Evolutionary conservation across 2,888 invertebrate species (phyloP).

Genomic region (Dryocosmus kuriphilus): DNA sequence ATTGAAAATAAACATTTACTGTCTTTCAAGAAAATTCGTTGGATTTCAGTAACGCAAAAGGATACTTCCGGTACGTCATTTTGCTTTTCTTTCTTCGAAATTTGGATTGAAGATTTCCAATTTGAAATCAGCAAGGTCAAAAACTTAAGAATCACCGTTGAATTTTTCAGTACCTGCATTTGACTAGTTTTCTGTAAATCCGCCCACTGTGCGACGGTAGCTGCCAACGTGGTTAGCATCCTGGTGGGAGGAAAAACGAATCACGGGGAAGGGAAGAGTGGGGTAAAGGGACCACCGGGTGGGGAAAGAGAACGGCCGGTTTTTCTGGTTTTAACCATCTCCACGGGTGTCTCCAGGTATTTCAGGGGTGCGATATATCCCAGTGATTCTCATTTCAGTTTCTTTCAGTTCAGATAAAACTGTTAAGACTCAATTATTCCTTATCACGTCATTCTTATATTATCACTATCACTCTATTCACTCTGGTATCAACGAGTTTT

Average conservation of each 20-base stretch:
- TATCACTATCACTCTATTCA: not conserved
- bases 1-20: too few species aligned
- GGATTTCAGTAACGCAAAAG: too few species aligned
- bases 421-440: not conserved
- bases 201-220: too few species aligned
- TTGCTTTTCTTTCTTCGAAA: too few species aligned
- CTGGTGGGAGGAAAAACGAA: slow-evolving; percentile 43
- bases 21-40: too few species aligned
- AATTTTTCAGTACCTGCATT: too few species aligned
- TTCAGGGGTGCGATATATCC: slow-evolving; percentile 59
- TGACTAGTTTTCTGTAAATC: too few species aligned
- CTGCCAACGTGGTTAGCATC: slow-evolving; percentile 26
- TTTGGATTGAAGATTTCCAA: too few species aligned
- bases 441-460: not conserved
- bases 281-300: slow-evolving; percentile 53
- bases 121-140: too few species aligned
- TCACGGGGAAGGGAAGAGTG: slow-evolving; percentile 42
- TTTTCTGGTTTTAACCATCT: slow-evolving; percentile 73
- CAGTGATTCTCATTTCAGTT: slow-evolving; percentile 49
- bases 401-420: not conserved
- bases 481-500: not conserved
- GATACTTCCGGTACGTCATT: too few species aligned
- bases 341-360: slow-evolving; percentile 62
- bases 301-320: slow-evolving; percentile 69
- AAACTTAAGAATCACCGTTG: too few species aligned